Percentiles rank a stretch among this genome's conserved stretches.
These are phyloP conservation scores for Pterocles burchelli DNA, from an alignment of 2,113 vertebrate genomes.

Conservation along the genomic window DNA sequence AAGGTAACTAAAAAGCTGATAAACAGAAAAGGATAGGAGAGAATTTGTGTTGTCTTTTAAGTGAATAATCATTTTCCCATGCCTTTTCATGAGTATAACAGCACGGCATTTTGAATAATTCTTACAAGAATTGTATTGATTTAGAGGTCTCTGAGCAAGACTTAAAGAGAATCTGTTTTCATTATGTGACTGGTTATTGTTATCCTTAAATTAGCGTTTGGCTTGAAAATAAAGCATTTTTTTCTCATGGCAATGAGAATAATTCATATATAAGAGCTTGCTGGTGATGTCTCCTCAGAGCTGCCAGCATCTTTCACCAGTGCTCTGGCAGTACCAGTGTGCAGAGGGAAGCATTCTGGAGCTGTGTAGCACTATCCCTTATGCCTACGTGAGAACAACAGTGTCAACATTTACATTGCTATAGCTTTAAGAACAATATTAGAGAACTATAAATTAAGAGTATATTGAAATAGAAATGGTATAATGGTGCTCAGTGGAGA, in stretches of 20 bases:
- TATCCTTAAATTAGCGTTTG: neutral
- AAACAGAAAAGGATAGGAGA: neutral
- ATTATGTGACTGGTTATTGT: neutral
- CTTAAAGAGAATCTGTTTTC: neutral
- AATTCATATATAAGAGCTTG: neutral
- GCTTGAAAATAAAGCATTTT: neutral
- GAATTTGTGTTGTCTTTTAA: neutral
- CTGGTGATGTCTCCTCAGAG: neutral
- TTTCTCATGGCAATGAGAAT: neutral
- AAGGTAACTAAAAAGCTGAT: neutral
- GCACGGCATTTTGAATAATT: neutral
- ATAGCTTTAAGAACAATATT: neutral
- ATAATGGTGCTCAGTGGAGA: neutral
- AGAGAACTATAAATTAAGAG: neutral
- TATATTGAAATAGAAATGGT: neutral
- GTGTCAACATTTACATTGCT: neutral
- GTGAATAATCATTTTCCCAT: neutral
- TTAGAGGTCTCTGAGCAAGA: neutral
- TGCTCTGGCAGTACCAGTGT: neutral
- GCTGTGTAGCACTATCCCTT: accelerated
- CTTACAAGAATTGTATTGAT: neutral
- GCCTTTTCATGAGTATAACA: neutral
- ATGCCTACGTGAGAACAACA: neutral
- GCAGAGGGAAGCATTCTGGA: neutral
- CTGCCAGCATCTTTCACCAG: neutral